A percentile compares a stretch with the other conserved stretches of the same genome.
phyloP scores from a whole-genome alignment of 2,113 vertebrate genomes.

The Mola mola region DNA sequence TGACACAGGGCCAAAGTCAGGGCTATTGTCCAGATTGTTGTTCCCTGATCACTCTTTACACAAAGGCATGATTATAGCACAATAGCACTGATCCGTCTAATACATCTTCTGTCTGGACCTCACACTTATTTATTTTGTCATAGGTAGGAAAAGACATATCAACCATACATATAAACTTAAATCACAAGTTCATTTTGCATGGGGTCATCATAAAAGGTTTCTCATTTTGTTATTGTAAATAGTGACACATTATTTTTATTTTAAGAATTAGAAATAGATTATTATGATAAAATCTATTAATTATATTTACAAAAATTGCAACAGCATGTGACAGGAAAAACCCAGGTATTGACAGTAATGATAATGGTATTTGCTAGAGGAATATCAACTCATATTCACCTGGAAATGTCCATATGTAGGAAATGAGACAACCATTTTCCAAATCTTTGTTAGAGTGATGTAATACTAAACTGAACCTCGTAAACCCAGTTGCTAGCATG shows the following conservation, averaged over 20 bases:
- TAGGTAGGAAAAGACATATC: not conserved
- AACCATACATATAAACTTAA: not conserved
- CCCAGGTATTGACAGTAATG: conserved; percentile 6
- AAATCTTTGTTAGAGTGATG: conserved; percentile 16
- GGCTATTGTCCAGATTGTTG: conserved; percentile 65
- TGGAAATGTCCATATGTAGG: conserved; percentile 14
- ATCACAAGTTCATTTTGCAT: conserved; percentile 1
- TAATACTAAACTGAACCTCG: conserved; percentile 43
- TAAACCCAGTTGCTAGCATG: conserved; percentile 53
- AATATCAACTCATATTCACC: conserved; percentile 2
- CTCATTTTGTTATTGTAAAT: not conserved
- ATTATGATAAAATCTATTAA: not conserved
- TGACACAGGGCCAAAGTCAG: conserved; percentile 66
- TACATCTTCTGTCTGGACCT: conserved; percentile 33
- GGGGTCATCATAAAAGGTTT: not conserved
- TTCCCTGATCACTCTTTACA: conserved; percentile 49
- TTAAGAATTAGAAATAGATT: not conserved
- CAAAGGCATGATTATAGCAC: conserved; percentile 46
- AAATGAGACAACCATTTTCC: conserved; percentile 5
- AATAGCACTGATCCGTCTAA: conserved; percentile 66
- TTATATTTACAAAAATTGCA: not conserved
- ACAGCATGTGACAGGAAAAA: conserved; percentile 21
- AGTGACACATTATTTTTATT: not conserved
- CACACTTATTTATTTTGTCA: conserved; percentile 4
- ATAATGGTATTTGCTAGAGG: not conserved